Percentiles rank a stretch among this genome's conserved stretches.
Evolutionary conservation across 1,140 invertebrate genomes (phyloP).

Genomic region (Apis florea): DNA sequence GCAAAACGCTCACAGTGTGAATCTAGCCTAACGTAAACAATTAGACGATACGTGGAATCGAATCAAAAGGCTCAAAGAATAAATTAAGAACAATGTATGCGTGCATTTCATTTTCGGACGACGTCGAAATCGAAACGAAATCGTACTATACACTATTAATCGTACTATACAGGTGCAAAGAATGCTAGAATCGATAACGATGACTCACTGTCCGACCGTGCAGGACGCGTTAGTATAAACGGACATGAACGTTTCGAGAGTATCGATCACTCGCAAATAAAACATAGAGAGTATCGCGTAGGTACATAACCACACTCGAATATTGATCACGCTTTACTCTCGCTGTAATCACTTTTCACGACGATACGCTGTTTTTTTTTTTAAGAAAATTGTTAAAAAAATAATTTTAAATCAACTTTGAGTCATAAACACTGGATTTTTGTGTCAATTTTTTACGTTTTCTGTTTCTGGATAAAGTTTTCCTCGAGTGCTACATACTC

Average conservation of each 20-base stretch:
- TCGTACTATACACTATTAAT: too few species aligned
- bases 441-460: background rate
- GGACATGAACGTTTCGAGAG: constrained; percentile 30
- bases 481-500: too few species aligned
- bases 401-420: too few species aligned
- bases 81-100: background rate
- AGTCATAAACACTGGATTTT: background rate
- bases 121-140: background rate
- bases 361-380: too few species aligned
- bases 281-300: constrained; percentile 3
- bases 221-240: background rate
- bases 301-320: background rate
- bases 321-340: constrained; percentile 5
- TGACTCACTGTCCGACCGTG: constrained; percentile 50
- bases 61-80: background rate
- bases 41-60: background rate
- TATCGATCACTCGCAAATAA: constrained; percentile 44
- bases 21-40: too few species aligned
- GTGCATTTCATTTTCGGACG: background rate
- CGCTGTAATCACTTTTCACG: too few species aligned
- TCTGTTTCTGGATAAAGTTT: background rate
- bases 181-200: constrained; percentile 51
- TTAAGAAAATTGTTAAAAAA: background rate
- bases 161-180: constrained; percentile 40
- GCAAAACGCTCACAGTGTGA: too few species aligned